Conservation (phyloP, 2,797 vertebrate species). For the Pteronotus mesoamericanus region DNA sequence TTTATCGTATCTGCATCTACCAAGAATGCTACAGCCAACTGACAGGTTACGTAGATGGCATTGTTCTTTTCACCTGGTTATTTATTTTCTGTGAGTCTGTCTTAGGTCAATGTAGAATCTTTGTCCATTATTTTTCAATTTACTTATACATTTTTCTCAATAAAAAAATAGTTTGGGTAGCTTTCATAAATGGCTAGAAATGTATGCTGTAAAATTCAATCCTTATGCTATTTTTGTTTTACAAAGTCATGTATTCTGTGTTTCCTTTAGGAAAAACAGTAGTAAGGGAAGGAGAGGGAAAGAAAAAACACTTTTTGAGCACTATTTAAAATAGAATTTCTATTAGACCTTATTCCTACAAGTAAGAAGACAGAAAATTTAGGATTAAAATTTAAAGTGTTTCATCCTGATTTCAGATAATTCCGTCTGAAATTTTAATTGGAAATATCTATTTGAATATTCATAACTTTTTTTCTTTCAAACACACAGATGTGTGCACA, state of each 20-base stretch:
- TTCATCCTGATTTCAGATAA: neutral
- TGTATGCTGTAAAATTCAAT: neutral
- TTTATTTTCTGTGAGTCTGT: neutral
- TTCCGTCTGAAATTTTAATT: neutral
- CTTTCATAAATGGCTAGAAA: neutral
- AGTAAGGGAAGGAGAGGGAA: neutral
- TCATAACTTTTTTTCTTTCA: neutral
- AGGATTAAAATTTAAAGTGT: neutral
- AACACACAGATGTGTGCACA: neutral
- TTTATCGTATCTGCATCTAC: neutral
- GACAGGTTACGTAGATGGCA: neutral
- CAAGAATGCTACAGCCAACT: neutral
- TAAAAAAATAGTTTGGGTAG: neutral
- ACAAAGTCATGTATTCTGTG: neutral
- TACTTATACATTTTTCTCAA: neutral
- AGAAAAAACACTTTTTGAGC: neutral
- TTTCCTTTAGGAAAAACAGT: neutral
- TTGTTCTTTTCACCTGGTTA: neutral
- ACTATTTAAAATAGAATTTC: neutral
- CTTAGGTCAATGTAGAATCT: neutral
- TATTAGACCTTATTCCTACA: neutral
- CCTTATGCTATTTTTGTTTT: neutral
- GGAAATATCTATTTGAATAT: neutral
- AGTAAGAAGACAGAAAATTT: neutral
- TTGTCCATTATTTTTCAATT: neutral